Evolutionary conservation across 2,113 vertebrate species (phyloP), one percentile per base, ranked within the genome.

Genomic region (Nesogale talazaci): DNA sequence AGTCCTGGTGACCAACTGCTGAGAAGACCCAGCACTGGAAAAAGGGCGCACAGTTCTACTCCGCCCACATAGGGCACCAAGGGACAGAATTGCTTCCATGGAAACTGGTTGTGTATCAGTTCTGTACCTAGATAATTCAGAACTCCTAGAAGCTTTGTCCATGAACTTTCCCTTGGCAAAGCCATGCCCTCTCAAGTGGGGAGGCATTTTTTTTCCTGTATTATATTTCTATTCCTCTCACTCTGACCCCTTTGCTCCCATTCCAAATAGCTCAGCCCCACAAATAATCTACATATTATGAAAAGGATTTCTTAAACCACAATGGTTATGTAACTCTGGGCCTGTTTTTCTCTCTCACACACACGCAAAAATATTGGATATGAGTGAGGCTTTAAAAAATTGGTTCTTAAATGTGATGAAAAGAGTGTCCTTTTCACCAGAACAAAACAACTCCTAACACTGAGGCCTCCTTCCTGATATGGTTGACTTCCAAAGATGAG

Each of bases 401-500:
- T 95, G 90, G 42, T 96, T 90, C 91, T 91, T 88, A 90, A 94
- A 94, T 95, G 94, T 97, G 95, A 97, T 94, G 95, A 97, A 96
- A 96, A 94, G 76, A 79, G 83, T 95, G 95, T 96, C 93, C 91
- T 95, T 96, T 96, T 90, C 92, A 94, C 94, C 90, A 96, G 94
- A 96, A 97, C 95, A 96, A 96, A 97, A 97, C 94, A 96, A 93
- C 69, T 57, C 57, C 46, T 94, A 59, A 70, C 36, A 25, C 93
- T 46, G 83, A 93, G 94, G 83, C 29, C 83, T 94, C 91, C 94
- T 97, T 95, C 91, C 95, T 94, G 79, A 89, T 89, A 36, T 65
- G 90, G 83, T 94, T 69, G 65, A 38, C 46, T 92, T 94, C 95
- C 95, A 95, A 90, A 74, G 82, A 95, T 89, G 95, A 96, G 74